phyloP scores from a whole-genome alignment of 2,888 invertebrate species.

The Idaea dimidiata region DNA sequence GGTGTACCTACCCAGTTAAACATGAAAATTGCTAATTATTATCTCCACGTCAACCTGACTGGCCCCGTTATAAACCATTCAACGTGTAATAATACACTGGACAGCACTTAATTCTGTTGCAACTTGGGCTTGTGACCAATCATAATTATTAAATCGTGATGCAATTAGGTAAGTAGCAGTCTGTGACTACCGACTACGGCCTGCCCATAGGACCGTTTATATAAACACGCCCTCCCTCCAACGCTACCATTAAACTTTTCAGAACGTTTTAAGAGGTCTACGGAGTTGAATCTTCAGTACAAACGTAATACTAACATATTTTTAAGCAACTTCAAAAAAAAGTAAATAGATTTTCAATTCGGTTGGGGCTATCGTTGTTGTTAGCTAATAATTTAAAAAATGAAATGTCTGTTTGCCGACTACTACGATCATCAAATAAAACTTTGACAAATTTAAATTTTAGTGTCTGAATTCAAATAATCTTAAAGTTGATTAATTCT shows the following conservation, averaged over 20 bases:
- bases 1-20: neutral
- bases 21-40: neutral
- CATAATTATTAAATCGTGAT: constrained; percentile 54
- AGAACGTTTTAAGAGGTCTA: constrained; percentile 35
- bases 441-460: too few relatives aligned
- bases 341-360: too few relatives aligned
- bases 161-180: constrained; percentile 63
- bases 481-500: too few relatives aligned
- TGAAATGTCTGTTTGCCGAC: too few relatives aligned
- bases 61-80: constrained; percentile 1
- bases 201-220: constrained; percentile 40
- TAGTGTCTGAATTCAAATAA: too few relatives aligned
- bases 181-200: constrained; percentile 34
- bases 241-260: constrained; percentile 35
- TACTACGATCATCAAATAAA: too few relatives aligned
- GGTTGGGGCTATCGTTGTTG: too few relatives aligned
- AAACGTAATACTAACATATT: too few relatives aligned
- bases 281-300: too few relatives aligned
- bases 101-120: constrained; percentile 7
- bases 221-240: constrained; percentile 64
- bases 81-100: constrained; percentile 13
- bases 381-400: too few relatives aligned
- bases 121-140: constrained; percentile 38
- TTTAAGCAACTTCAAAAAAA: too few relatives aligned
- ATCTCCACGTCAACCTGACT: neutral